Conservation (phyloP, 37 sponge, comb jelly and placozoan species). For the Halichondria panicea region DNA sequence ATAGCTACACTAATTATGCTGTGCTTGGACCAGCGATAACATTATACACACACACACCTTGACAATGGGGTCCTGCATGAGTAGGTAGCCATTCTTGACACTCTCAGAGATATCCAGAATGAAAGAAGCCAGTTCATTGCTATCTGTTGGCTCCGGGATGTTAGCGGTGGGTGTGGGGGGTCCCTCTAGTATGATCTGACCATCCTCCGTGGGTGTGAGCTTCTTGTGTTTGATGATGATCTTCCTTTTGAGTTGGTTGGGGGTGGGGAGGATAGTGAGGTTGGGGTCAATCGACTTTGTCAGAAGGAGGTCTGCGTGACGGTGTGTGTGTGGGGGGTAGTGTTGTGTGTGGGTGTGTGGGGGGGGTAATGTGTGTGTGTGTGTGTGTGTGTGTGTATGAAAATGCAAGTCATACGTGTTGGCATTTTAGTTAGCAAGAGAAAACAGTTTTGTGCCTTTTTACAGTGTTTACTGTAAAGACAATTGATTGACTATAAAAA, state of each 20-base stretch:
- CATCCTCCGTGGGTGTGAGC: conserved; percentile 18
- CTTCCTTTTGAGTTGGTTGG: conserved; percentile 82
- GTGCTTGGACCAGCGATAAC: too few species aligned
- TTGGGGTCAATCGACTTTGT: conserved; percentile 53
- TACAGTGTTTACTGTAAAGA: too few species aligned
- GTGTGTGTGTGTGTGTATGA: background rate
- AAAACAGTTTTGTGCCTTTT: too few species aligned
- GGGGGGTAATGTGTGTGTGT: too few species aligned
- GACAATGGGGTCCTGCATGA: conserved; percentile 87
- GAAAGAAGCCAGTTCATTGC: conserved; percentile 16
- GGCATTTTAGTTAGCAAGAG: too few species aligned
- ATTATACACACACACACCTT: conserved; percentile 58
- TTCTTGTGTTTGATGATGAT: conserved; percentile 81
- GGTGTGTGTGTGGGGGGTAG: too few species aligned
- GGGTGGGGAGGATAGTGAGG: conserved; percentile 74
- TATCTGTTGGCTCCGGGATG: conserved; percentile 5
- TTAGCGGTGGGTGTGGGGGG: conserved; percentile 2
- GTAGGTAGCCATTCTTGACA: conserved; percentile 75
- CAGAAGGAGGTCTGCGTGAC: conserved; percentile 70
- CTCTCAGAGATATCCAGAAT: conserved; percentile 77
- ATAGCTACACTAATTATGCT: too few species aligned
- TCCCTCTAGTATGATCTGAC: background rate
- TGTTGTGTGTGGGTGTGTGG: too few species aligned
- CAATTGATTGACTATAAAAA: too few species aligned
- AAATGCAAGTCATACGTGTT: too few species aligned